Evolutionary conservation across 2,797 vertebrate genomes (phyloP).

Genomic region (Austrolebias charrua): DNA sequence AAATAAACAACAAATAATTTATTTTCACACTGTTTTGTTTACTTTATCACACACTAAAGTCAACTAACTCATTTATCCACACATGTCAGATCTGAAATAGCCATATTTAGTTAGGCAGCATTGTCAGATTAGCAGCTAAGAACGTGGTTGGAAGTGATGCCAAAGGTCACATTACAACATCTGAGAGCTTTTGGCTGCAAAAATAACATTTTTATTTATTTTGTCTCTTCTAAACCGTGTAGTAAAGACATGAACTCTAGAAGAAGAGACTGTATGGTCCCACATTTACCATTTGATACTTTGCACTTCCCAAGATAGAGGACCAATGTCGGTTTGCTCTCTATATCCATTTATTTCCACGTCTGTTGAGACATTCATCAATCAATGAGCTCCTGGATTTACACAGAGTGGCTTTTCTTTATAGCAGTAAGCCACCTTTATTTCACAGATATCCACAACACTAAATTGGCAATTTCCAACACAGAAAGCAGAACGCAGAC

Average conservation of each 20-base stretch:
- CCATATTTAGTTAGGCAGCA: neutral
- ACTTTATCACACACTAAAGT: too few species aligned
- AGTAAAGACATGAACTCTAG: slow-evolving; percentile 37
- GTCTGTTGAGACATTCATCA: slow-evolving; percentile 73
- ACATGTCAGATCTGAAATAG: neutral
- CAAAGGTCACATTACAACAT: slow-evolving; percentile 18
- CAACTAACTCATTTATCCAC: too few species aligned
- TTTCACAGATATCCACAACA: slow-evolving; percentile 72
- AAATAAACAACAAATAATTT: too few species aligned
- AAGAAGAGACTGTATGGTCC: slow-evolving; percentile 35
- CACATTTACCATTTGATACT: slow-evolving; percentile 41
- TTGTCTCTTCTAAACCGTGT: slow-evolving; percentile 12
- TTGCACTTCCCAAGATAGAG: slow-evolving; percentile 45
- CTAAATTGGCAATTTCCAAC: slow-evolving; percentile 73
- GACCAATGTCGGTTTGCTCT: slow-evolving; percentile 56
- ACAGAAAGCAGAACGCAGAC: slow-evolving; percentile 42
- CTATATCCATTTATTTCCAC: slow-evolving; percentile 67
- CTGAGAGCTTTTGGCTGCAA: slow-evolving; percentile 13
- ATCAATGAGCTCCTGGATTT: slow-evolving; percentile 68
- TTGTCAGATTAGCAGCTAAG: slow-evolving; percentile 29
- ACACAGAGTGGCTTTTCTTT: slow-evolving; percentile 48
- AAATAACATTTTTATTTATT: slow-evolving; percentile 1
- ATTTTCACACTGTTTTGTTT: too few species aligned
- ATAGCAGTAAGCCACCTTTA: slow-evolving; percentile 52
- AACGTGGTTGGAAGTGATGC: slow-evolving; percentile 27